These are phyloP conservation scores for Onthophagus taurus DNA, from an alignment of 1,140 invertebrate species.

Conservation along the genomic window DNA sequence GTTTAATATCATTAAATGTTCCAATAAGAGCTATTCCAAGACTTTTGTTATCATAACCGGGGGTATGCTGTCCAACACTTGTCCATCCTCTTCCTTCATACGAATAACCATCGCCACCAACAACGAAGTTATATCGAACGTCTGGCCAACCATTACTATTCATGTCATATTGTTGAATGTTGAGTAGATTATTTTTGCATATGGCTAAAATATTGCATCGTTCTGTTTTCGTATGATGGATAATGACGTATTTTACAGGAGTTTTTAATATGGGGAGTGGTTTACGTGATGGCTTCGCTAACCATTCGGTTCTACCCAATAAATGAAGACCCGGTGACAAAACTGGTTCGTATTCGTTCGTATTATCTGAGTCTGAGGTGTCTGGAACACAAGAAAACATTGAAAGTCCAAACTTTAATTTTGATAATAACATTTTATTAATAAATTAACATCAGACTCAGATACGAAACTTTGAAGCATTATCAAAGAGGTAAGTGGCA, in stretches of 20 bases:
- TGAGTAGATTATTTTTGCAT: slow-evolving; percentile 37
- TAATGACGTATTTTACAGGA: slow-evolving; percentile 29
- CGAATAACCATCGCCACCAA: slow-evolving; percentile 52
- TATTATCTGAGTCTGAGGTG: too few relatives aligned
- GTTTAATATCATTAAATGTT: slow-evolving; percentile 40
- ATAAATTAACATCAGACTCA: too few relatives aligned
- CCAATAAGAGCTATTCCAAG: slow-evolving; percentile 63
- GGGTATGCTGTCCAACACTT: slow-evolving; percentile 44
- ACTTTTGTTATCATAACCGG: slow-evolving; percentile 49
- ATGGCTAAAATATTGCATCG: slow-evolving; percentile 36
- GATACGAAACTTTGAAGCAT: too few relatives aligned
- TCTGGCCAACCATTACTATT: slow-evolving; percentile 52
- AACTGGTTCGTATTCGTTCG: too few relatives aligned
- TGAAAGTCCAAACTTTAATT: too few relatives aligned
- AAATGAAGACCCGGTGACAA: too few relatives aligned
- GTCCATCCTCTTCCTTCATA: slow-evolving; percentile 57
- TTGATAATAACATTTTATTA: too few relatives aligned
- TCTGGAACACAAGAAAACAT: too few relatives aligned
- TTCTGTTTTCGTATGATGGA: slow-evolving; percentile 40
- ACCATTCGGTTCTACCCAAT: too few relatives aligned
- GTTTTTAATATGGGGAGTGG: too few relatives aligned
- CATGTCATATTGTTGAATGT: slow-evolving; percentile 65
- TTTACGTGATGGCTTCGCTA: slow-evolving; percentile 15
- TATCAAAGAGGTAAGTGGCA: too few relatives aligned
- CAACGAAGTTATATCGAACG: slow-evolving; percentile 64